These are phyloP conservation scores for Clistopyga incitator DNA, from an alignment of 2,888 invertebrate species.

Conservation along the genomic window DNA sequence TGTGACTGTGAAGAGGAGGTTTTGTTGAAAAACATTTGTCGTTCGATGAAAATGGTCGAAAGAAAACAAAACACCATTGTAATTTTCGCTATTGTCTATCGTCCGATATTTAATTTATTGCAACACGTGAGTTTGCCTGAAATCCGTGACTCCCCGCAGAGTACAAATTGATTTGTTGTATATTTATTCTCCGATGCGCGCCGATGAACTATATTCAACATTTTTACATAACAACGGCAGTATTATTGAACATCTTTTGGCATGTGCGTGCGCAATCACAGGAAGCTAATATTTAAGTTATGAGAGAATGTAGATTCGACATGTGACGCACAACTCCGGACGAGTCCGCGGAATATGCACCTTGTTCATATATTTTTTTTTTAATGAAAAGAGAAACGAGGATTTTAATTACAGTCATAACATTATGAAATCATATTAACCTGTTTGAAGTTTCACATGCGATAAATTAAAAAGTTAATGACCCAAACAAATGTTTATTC, in stretches of 20 bases:
- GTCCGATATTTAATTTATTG: too few species aligned
- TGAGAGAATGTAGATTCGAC: slow-evolving; percentile 41
- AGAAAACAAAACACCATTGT: too few species aligned
- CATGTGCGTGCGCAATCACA: not conserved
- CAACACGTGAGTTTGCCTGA: too few species aligned
- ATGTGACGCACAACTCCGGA: slow-evolving; percentile 44
- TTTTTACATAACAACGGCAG: not conserved
- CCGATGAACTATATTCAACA: not conserved
- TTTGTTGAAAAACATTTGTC: too few species aligned
- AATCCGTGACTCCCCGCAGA: too few species aligned
- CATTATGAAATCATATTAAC: too few species aligned
- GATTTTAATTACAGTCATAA: too few species aligned
- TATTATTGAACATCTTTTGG: not conserved
- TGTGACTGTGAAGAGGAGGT: too few species aligned
- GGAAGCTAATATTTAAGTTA: slow-evolving; percentile 2
- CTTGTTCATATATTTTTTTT: not conserved
- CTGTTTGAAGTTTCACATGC: not conserved
- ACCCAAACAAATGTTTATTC: not conserved
- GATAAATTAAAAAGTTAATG: not conserved
- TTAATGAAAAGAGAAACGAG: too few species aligned
- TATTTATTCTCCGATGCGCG: not conserved
- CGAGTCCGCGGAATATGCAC: not conserved
- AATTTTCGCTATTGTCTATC: too few species aligned
- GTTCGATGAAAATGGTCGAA: too few species aligned
- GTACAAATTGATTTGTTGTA: not conserved